Percentiles rank a stretch among this genome's conserved stretches.
Evolutionary conservation across 2,797 vertebrate genomes (phyloP).

Genomic region (Phrynocephalus vlangalii): DNA sequence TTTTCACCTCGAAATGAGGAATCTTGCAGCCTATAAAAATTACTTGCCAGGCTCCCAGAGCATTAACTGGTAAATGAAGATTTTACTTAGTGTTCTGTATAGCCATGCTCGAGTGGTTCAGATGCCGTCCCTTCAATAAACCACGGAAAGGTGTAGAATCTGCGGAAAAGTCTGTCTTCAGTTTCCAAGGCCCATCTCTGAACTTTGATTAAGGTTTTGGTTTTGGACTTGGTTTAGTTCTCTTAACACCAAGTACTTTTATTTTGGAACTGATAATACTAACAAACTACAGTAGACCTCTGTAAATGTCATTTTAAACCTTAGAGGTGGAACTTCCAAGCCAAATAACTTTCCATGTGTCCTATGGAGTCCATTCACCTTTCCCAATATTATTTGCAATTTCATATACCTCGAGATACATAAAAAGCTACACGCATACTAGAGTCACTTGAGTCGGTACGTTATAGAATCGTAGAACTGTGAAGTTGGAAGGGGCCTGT

Average conservation of each 20-base stretch:
- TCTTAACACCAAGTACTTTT: not conserved
- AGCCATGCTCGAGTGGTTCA: no score
- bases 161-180: not conserved
- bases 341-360: not conserved
- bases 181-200: slow-evolving; percentile 31
- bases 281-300: slow-evolving; percentile 16
- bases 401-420: not conserved
- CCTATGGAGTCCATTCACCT: not conserved
- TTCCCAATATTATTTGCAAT: not conserved
- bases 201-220: slow-evolving; percentile 37
- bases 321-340: not conserved
- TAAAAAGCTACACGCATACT: not conserved
- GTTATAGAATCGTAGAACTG: no score
- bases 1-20: no score
- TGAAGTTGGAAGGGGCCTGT: no score
- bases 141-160: not conserved
- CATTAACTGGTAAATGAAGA: no score
- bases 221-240: not conserved
- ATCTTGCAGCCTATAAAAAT: no score
- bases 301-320: not conserved
- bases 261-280: slow-evolving; percentile 9
- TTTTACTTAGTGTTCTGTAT: no score
- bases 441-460: no score
- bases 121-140: not conserved
- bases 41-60: no score